Evolutionary conservation across 2,888 invertebrate genomes (phyloP).

Genomic region (Acleris sparsana): DNA sequence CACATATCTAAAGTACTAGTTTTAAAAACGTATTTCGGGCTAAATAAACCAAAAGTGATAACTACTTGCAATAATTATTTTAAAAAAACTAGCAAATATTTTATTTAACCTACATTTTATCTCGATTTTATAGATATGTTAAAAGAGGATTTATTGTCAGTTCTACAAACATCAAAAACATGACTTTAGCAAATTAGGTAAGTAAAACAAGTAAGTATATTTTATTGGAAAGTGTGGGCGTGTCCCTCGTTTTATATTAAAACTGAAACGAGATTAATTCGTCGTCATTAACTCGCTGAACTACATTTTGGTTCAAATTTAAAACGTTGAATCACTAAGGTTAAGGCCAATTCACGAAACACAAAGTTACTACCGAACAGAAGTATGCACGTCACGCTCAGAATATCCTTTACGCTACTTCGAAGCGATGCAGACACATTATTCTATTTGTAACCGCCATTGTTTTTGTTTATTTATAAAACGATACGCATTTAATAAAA

Average conservation of each 20-base stretch:
- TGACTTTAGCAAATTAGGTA: neutral
- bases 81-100: too few relatives aligned
- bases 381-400: conserved; percentile 3
- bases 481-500: conserved; percentile 32
- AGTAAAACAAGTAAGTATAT: too few relatives aligned
- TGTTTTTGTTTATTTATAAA: conserved; percentile 31
- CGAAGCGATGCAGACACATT: conserved; percentile 26
- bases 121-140: too few relatives aligned
- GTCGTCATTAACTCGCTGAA: neutral
- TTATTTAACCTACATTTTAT: too few relatives aligned
- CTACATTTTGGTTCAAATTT: neutral
- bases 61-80: too few relatives aligned
- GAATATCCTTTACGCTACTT: conserved; percentile 10
- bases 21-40: too few relatives aligned
- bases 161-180: neutral
- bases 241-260: too few relatives aligned
- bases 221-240: too few relatives aligned
- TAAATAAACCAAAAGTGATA: too few relatives aligned
- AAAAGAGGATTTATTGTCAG: too few relatives aligned
- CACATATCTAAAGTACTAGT: too few relatives aligned
- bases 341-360: conserved; percentile 7
- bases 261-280: too few relatives aligned
- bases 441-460: conserved; percentile 28
- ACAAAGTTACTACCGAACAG: neutral
- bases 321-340: conserved; percentile 8